These are phyloP conservation scores for Brevimyrus niger DNA, from an alignment of 2,113 vertebrate species.

Conservation along the genomic window DNA sequence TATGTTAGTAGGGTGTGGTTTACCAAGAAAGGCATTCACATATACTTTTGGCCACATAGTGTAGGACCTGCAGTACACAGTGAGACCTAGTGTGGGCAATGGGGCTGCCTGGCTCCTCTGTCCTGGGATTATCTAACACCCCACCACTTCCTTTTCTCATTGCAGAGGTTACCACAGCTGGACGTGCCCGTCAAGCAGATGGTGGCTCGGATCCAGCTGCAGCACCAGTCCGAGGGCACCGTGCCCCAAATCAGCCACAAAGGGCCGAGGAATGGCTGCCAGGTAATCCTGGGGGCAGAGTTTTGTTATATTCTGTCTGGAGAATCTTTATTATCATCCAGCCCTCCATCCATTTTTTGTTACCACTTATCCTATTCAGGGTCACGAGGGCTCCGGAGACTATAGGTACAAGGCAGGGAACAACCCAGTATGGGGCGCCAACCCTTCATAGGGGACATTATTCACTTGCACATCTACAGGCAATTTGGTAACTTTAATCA, in stretches of 20 bases:
- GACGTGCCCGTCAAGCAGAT: conserved; percentile 67
- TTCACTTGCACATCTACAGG: not conserved
- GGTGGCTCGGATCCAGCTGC: conserved; percentile 56
- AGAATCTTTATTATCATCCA: not conserved
- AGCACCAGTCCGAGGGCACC: conserved; percentile 57
- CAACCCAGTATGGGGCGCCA: too few relatives aligned
- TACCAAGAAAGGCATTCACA: not conserved
- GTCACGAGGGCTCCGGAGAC: not conserved
- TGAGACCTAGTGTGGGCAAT: conserved; percentile 13
- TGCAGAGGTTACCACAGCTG: conserved; percentile 71
- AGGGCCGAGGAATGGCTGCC: conserved; percentile 53
- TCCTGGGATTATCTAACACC: not conserved
- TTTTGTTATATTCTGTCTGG: not conserved
- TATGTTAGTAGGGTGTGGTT: not conserved
- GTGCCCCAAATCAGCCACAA: conserved; percentile 69
- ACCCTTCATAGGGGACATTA: not conserved
- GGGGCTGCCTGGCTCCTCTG: not conserved
- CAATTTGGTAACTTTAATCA: not conserved
- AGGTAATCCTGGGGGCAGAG: conserved; percentile 46
- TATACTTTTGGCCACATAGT: not conserved
- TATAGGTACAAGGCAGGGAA: not conserved
- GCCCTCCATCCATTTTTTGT: not conserved
- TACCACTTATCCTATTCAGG: not conserved
- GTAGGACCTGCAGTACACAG: conserved; percentile 37
- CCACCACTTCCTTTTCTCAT: conserved; percentile 11